Evolutionary conservation across 2,113 vertebrate genomes (phyloP).

Genomic region (Anguilla rostrata): DNA sequence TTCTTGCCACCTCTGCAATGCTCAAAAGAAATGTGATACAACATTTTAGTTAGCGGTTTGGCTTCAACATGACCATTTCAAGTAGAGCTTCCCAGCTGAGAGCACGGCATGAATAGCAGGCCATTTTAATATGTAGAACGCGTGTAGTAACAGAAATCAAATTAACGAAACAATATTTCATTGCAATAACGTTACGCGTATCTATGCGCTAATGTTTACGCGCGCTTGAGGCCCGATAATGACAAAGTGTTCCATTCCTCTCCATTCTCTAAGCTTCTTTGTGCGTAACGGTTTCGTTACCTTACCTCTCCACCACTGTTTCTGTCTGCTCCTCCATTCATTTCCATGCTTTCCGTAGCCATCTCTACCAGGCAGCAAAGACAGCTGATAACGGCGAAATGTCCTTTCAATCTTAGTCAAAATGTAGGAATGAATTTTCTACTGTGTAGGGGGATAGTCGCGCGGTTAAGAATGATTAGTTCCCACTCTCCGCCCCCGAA

Average conservation of each 20-base stretch:
- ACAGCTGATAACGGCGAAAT: background rate
- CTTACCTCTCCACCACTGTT: conserved; percentile 48
- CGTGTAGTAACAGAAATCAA: too few relatives aligned
- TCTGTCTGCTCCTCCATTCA: conserved; percentile 40
- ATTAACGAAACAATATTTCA: too few relatives aligned
- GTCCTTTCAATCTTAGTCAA: background rate
- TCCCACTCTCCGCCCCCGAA: background rate
- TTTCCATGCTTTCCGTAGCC: conserved; percentile 23
- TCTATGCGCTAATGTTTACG: background rate
- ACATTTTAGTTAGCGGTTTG: too few relatives aligned
- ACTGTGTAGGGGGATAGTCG: background rate
- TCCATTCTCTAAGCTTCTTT: background rate
- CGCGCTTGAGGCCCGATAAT: background rate
- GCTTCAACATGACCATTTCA: too few relatives aligned
- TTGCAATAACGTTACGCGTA: too few relatives aligned
- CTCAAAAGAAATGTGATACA: too few relatives aligned
- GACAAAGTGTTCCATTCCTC: background rate
- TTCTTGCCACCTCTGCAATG: too few relatives aligned
- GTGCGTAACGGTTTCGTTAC: background rate
- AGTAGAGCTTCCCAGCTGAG: too few relatives aligned
- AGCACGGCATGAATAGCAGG: too few relatives aligned
- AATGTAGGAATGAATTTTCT: background rate
- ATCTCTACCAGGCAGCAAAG: background rate
- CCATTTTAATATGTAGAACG: too few relatives aligned
- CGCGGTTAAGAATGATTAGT: background rate